Percentiles rank a stretch among this genome's conserved stretches.
Conservation (phyloP, 1,140 invertebrate species). For the Lepidotrigona ventralis region DNA sequence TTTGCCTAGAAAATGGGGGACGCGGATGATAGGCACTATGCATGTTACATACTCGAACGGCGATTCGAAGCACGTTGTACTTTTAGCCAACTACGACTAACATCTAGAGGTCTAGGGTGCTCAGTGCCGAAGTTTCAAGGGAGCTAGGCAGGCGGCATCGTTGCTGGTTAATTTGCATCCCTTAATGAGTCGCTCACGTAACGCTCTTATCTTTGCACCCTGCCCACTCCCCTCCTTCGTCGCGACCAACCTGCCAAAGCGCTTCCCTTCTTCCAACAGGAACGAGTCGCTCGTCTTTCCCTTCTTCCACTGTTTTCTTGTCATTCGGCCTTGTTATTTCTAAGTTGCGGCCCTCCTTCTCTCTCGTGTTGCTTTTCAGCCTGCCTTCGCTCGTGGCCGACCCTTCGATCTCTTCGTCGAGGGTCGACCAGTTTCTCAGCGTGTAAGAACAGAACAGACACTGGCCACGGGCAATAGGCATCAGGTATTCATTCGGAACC, state of each 20-base stretch:
- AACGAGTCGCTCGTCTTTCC: conserved; percentile 54
- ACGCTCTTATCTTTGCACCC: conserved; percentile 74
- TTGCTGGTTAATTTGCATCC: conserved; percentile 78
- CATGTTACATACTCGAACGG: conserved; percentile 54
- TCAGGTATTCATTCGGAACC: conserved; percentile 31
- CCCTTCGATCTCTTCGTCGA: conserved; percentile 51
- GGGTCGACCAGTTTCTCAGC: conserved; percentile 37
- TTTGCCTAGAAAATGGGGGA: neutral
- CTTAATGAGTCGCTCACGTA: conserved; percentile 78
- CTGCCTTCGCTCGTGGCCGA: conserved; percentile 9
- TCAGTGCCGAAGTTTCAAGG: conserved; percentile 68
- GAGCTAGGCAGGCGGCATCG: conserved; percentile 59
- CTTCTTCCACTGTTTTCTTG: conserved; percentile 70
- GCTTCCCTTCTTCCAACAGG: conserved; percentile 34
- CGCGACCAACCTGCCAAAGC: neutral
- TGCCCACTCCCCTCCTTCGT: conserved; percentile 12
- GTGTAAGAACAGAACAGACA: neutral
- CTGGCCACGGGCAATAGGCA: conserved; percentile 35
- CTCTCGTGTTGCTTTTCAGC: conserved; percentile 38
- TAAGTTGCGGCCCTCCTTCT: conserved; percentile 58
- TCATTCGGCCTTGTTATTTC: conserved; percentile 72
- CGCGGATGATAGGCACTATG: conserved; percentile 38
- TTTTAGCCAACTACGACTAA: conserved; percentile 65
- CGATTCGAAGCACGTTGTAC: conserved; percentile 66
- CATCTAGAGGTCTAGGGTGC: conserved; percentile 54